Percentiles rank a stretch among this genome's conserved stretches.
phyloP scores from a whole-genome alignment of 2,888 invertebrate species.

The Mythimna impura region DNA sequence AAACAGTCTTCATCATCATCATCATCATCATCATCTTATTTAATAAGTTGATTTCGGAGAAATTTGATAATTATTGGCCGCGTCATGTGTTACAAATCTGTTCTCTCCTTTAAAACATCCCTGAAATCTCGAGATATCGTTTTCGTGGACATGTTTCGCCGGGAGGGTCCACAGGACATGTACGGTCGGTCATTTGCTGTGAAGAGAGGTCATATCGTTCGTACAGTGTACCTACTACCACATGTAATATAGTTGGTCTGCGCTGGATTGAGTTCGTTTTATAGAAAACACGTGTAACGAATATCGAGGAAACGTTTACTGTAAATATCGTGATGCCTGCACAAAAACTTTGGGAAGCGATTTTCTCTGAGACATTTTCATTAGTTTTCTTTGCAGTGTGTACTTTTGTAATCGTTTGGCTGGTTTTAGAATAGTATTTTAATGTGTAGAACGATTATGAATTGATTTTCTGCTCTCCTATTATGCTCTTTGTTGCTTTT shows the following conservation, averaged over 20 bases:
- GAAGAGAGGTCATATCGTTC: conserved; percentile 27
- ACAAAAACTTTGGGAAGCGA: neutral
- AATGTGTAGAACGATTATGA: neutral
- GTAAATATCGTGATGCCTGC: neutral
- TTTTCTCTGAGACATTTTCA: neutral
- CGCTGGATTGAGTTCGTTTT: neutral
- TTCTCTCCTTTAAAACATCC: neutral
- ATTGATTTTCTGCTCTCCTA: neutral
- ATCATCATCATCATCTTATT: no score
- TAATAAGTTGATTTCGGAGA: no score
- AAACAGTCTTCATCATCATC: no score
- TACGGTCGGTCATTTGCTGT: conserved; percentile 35
- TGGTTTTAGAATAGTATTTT: neutral
- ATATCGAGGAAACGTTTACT: neutral
- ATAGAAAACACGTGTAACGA: neutral
- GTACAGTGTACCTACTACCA: neutral
- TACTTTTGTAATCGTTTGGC: neutral
- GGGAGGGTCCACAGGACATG: neutral
- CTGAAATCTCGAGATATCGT: conserved; percentile 14
- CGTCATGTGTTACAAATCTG: conserved; percentile 6
- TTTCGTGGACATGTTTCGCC: conserved; percentile 27
- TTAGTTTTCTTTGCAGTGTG: neutral
- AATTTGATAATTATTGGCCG: neutral
- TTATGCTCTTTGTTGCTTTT: neutral
- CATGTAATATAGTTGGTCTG: conserved; percentile 2